Percentiles rank a stretch among this genome's conserved stretches.
phyloP scores from a whole-genome alignment of 2,113 vertebrate genomes.

The Cyanoderma ruficeps region DNA sequence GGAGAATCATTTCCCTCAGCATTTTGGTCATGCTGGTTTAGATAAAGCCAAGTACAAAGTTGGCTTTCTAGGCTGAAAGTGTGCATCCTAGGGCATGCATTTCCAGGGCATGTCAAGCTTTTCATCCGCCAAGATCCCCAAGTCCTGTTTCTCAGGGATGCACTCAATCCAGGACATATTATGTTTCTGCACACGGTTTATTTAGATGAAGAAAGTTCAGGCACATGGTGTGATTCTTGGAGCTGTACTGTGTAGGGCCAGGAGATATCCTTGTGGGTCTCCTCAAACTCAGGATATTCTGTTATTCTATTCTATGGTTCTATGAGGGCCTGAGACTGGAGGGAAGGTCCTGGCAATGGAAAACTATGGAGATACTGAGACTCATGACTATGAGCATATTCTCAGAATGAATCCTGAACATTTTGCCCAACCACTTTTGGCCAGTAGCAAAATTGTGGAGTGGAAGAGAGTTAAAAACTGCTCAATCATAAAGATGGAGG shows the following conservation, averaged over 20 bases:
- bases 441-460: background rate
- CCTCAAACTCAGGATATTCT: background rate
- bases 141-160: background rate
- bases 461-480: background rate
- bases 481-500: background rate
- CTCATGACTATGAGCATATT: fast-evolving
- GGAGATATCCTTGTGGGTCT: background rate
- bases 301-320: background rate
- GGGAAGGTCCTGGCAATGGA: background rate
- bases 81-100: background rate
- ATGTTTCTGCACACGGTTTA: background rate
- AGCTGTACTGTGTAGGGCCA: background rate
- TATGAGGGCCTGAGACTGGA: background rate
- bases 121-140: background rate
- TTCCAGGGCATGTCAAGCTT: background rate
- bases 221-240: background rate
- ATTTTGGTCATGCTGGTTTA: background rate
- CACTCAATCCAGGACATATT: background rate
- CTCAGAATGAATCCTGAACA: background rate
- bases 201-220: background rate
- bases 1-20: background rate
- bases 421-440: background rate
- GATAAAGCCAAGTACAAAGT: background rate
- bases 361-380: background rate
- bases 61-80: background rate